These are phyloP conservation scores for Rhagologus leucostigma DNA, from an alignment of 2,113 vertebrate genomes.

Conservation along the genomic window DNA sequence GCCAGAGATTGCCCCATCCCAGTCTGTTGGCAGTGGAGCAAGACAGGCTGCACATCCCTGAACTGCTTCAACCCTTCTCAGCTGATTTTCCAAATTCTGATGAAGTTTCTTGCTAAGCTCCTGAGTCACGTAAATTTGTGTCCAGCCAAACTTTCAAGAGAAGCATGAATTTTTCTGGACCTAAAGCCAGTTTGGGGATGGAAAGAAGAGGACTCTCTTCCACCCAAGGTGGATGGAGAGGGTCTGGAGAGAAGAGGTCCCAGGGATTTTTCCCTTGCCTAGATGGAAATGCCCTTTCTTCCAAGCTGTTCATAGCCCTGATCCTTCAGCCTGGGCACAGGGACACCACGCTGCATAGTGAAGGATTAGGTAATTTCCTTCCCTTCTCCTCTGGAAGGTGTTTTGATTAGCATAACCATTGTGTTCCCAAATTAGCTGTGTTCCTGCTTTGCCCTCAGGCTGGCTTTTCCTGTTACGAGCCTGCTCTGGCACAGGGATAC, in stretches of 20 bases:
- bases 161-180: neutral
- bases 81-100: neutral
- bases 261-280: neutral
- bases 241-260: neutral
- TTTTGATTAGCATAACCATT: conserved; percentile 39
- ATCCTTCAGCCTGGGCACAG: neutral
- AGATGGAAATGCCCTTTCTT: neutral
- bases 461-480: conserved; percentile 15
- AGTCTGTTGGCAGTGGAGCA: neutral
- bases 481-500: neutral
- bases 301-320: neutral
- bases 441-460: neutral
- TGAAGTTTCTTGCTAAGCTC: neutral
- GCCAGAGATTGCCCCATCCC: neutral
- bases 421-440: conserved; percentile 14
- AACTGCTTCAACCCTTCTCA: neutral
- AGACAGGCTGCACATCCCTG: neutral
- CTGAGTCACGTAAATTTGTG: neutral
- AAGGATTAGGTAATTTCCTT: conserved; percentile 52
- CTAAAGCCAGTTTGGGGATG: neutral
- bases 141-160: neutral
- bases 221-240: neutral
- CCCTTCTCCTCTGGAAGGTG: conserved; percentile 13
- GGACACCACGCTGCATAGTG: neutral
- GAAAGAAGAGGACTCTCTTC: neutral